Evolutionary conservation across 2,888 invertebrate species (phyloP).

Genomic region (Psylliodes chrysocephalus): DNA sequence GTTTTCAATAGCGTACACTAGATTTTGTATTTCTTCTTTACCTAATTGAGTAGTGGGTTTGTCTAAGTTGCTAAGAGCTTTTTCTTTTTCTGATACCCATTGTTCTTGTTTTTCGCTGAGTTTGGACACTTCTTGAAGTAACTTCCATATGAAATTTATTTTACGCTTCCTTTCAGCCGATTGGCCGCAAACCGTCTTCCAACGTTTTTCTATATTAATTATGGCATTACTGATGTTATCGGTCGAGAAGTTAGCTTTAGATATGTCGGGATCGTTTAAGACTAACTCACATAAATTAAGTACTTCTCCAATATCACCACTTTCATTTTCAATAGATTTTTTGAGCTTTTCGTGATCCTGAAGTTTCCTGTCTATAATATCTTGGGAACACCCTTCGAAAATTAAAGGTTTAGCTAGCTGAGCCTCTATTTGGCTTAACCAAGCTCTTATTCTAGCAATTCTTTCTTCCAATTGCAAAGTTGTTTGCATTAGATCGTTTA

Average conservation of each 20-base stretch:
- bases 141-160: conserved; percentile 71
- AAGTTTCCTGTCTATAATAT: conserved; percentile 75
- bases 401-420: conserved; percentile 75
- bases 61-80: conserved; percentile 70
- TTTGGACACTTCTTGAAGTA: conserved; percentile 70
- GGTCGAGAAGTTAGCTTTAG: conserved; percentile 77
- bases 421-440: conserved; percentile 78
- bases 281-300: conserved; percentile 82
- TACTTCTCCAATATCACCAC: conserved; percentile 80
- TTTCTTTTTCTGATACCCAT: conserved; percentile 74
- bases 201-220: conserved; percentile 79
- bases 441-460: conserved; percentile 76
- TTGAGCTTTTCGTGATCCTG: conserved; percentile 79
- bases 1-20: conserved; percentile 68
- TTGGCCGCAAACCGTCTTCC: conserved; percentile 80
- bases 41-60: conserved; percentile 68
- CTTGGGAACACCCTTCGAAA: conserved; percentile 74
- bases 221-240: conserved; percentile 74
- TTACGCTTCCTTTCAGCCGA: conserved; percentile 78
- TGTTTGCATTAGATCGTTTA: conserved; percentile 77
- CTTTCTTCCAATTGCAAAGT: conserved; percentile 77
- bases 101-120: conserved; percentile 69
- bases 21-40: conserved; percentile 70
- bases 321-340: conserved; percentile 79
- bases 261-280: conserved; percentile 77